A percentile compares a stretch with the other conserved stretches of the same genome.
Evolutionary conservation across 2,888 invertebrate genomes (phyloP).

Genomic region (Leucoma salicis): DNA sequence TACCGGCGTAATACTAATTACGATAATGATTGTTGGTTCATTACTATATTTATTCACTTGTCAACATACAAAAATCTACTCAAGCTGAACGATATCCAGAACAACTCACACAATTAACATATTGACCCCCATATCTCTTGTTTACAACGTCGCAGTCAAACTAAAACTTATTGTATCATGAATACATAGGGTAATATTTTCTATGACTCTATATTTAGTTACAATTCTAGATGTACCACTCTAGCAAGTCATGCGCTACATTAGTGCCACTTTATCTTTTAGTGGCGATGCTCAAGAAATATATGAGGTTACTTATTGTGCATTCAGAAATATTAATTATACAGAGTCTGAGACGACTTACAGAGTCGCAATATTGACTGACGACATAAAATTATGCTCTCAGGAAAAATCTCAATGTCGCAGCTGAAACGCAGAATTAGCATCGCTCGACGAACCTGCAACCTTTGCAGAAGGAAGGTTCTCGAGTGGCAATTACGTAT

Average conservation of each 20-base stretch:
- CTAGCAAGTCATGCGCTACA: background rate
- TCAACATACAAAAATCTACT: background rate
- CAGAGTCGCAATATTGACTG: too few relatives aligned
- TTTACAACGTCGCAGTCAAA: constrained; percentile 11
- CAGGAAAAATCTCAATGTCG: too few relatives aligned
- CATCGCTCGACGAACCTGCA: too few relatives aligned
- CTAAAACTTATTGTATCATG: background rate
- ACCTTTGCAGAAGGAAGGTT: too few relatives aligned
- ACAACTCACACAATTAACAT: constrained; percentile 19
- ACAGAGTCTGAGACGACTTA: too few relatives aligned
- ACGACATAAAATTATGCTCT: too few relatives aligned
- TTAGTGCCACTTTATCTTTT: background rate
- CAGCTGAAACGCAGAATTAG: too few relatives aligned
- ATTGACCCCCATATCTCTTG: constrained; percentile 23
- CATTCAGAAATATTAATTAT: too few relatives aligned
- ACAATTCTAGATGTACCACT: background rate
- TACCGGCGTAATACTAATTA: too few relatives aligned
- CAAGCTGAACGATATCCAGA: constrained; percentile 19
- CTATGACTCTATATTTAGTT: background rate
- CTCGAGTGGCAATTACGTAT: too few relatives aligned
- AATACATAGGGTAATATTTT: background rate
- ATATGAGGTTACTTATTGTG: background rate
- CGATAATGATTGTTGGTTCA: too few relatives aligned
- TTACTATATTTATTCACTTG: background rate
- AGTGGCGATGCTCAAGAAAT: background rate